Evolutionary conservation across 2,113 vertebrate genomes (phyloP), one percentile per base, ranked within the genome.

Genomic region (Athene cunicularia): DNA sequence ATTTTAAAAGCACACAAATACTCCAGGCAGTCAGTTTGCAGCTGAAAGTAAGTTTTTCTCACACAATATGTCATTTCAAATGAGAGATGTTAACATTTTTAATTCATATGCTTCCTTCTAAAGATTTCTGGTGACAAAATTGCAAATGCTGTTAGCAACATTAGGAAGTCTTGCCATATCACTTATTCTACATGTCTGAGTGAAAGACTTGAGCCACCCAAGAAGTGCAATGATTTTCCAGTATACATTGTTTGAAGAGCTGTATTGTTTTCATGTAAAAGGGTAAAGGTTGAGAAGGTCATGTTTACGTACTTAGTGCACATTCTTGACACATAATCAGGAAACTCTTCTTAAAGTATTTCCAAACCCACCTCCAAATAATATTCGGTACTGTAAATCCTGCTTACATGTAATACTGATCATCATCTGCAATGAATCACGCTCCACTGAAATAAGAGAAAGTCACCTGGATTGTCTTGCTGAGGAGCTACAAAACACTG

Each of bases 41-140:
- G 80, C 56, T 86, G 67, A 93, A 95, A 91, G 27, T 33, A 79
- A 72, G 27, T 47, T 91, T 74, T 87, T 88, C 68, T 93, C 17
- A 3, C 72, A 84, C 62, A 76, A 58, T 81, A 86, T 70, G 47
- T 56, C 53, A 79, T 81, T 96, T 84, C 37, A 80, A 88, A 93
- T 80, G 50, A 80, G 49, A 81, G 92, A 62, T 30, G 55, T 37
- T 87, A 88, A 86, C 50, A 64, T 94, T 97, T 90, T 86, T 83
- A 92, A 95, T 91, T 96, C 90, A 80, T 37, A 17, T 43, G 33
- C 74, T 92, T 93, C 80, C 63, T 96, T 85, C 43, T 82, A 52
- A 56, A 96, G 83, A 92, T 77, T 96, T 85, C 93, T 96, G 35
- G 33, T 93, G 72, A 95, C 85, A 96, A 97, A 97, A 79, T 47